phyloP scores from a whole-genome alignment of 2,888 invertebrate species.

The Pristionchus fissidentatus region DNA sequence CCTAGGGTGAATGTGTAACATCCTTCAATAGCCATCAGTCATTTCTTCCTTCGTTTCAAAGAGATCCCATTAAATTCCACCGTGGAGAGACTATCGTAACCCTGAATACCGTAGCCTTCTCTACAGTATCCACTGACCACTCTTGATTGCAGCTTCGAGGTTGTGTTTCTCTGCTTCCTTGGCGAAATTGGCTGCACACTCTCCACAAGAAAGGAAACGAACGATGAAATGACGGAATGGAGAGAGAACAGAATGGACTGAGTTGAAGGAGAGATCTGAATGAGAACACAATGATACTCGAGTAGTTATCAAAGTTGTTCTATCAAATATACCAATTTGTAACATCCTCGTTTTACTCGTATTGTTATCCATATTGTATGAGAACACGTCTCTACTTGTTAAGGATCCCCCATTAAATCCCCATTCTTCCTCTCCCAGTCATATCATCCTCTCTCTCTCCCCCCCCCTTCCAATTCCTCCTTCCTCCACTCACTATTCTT shows the following conservation, averaged over 20 bases:
- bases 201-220: slow-evolving; percentile 92
- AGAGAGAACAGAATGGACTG: slow-evolving; percentile 83
- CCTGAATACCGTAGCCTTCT: not conserved
- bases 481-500: slow-evolving; percentile 66
- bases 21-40: too few species aligned
- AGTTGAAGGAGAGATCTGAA: slow-evolving; percentile 75
- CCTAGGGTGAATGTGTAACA: not conserved
- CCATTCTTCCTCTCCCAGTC: not conserved
- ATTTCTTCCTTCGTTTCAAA: too few species aligned
- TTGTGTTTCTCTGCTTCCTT: slow-evolving; percentile 82
- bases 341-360: too few species aligned
- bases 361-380: too few species aligned
- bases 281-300: not conserved
- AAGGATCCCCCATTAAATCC: not conserved
- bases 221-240: slow-evolving; percentile 91
- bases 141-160: slow-evolving; percentile 51
- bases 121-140: slow-evolving; percentile 75
- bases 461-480: not conserved
- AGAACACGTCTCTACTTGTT: too few species aligned
- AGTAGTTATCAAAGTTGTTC: too few species aligned
- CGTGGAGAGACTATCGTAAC: too few species aligned
- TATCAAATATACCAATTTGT: too few species aligned
- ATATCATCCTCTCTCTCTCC: too few species aligned
- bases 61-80: too few species aligned
- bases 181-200: slow-evolving; percentile 91